Evolutionary conservation across 2,113 vertebrate genomes (phyloP), one percentile per base, ranked within the genome.

Genomic region (Cryptomyrus ogoouensis): DNA sequence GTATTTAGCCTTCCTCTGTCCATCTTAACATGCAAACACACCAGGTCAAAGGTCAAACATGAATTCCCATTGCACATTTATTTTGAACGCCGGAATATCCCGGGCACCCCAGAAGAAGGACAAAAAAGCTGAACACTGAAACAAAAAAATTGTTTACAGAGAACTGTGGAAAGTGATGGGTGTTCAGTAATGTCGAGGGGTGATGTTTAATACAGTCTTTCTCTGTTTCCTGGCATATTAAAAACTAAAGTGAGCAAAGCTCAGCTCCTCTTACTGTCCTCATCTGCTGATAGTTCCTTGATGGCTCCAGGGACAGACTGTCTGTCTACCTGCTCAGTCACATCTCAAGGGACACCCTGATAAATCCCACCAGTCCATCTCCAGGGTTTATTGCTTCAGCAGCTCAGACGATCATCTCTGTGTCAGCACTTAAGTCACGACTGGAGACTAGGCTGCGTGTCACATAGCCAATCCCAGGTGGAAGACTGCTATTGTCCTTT

Each of bases 11-110:
- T 86, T 77, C 31, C 13, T 9, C 35, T 77, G 27, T 77, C 70
- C 6, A 0, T 77, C 35, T 39, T 42, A 17, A 2, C 15, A 21
- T 80, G 35, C 35, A 7, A 19, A 35, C 31, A 17, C 31, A 39
- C 35, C 74, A 42, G 74, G 74, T 80, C 74, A 80, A 80, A 80
- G 74, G 35, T 80, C 74, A 80, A 80, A 80, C 74, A 80, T 39
- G 1, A 80, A 2, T 80, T 39, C 35, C 70, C 15, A 17, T 9
- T 42, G 15, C 31, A 77, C 31, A 17, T 9, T n/a, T 39, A 39
- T 77, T 35, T 39, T 77, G 9, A 35, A 39, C 3, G n/a, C 4
- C 31, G 1, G 70, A 17, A 35, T 35, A 77, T 77, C 15, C 15
- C 31, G 1, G 10, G 17, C 31, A 80, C 35, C 31, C 74, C 74